Base-by-base conservation (phyloP, 2,888 invertebrate species). In the Pantelozetes paolii region DNA sequence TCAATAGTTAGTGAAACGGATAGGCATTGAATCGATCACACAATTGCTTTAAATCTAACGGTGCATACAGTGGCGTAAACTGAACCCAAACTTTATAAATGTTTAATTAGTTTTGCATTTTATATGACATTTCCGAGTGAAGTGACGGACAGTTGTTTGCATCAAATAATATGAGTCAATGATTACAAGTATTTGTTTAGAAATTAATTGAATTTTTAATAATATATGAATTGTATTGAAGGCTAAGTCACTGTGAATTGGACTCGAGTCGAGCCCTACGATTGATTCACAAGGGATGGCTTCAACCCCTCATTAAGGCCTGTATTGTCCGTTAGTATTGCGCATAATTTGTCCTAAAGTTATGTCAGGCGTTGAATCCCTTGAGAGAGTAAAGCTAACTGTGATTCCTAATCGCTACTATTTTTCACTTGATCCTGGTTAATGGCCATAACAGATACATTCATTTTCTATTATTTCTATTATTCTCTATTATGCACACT, bases 391-490 rank as follows among this genome's bases (percentile, higher is more conserved):
- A 42, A 36, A 67, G 67, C 62, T 30, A 62, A 62, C 62, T 28
- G 62, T 62, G 62, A 62, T 30, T 62, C 62, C 62, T 77, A 77
- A 77, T 77, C 75, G 76, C 77, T 75, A 77, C 77, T 76, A 77
- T 77, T 77, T 77, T 77, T 77, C 77, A 77, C 77, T 76, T 76
- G 75, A 76, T 76, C 76, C 76, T 64, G 74, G 77, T 76, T 75
- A 77, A 76, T 62, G 62, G 62, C 30, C 32, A 62, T 62, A 62
- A 62, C 62, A 62, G 30, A 62, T 62, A 62, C 62, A 62, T 30
- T 62, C 62, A 30, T 62, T 62, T 62, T 28, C 28, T 57, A 23
- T 57, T 57, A 57, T 57, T 57, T 57, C 13, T 62, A 30, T 62
- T 62, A 62, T 62, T 62, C 32, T 6, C 32, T 62, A 30, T 62